These are phyloP conservation scores for Semotilus atromaculatus DNA, from an alignment of 2,797 vertebrate genomes.

Conservation along the genomic window DNA sequence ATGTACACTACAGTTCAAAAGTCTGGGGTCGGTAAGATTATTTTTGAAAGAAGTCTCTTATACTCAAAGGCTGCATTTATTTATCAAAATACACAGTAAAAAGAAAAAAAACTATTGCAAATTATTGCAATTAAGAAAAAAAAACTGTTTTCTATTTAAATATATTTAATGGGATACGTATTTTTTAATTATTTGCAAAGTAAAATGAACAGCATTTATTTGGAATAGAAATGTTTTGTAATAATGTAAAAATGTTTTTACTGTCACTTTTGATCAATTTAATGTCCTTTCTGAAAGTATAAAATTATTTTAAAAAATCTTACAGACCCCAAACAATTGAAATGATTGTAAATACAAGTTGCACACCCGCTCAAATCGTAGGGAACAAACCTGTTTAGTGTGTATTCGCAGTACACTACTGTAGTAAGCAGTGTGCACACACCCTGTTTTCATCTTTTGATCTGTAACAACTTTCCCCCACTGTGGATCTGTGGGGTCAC, in stretches of 20 bases:
- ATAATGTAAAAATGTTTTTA: not conserved
- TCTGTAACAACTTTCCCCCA: not conserved
- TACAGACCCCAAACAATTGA: not conserved
- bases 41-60: not conserved
- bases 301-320: too few relatives aligned
- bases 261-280: not conserved
- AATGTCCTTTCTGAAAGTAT: not conserved
- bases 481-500: not conserved
- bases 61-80: not conserved
- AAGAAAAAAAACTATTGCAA: too few relatives aligned
- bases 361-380: not conserved
- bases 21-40: not conserved
- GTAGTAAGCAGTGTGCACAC: not conserved
- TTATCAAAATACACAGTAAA: not conserved
- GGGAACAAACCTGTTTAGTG: not conserved
- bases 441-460: not conserved
- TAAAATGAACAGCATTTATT: too few relatives aligned
- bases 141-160: not conserved
- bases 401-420: not conserved
- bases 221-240: not conserved
- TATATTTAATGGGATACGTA: not conserved
- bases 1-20: too few relatives aligned
- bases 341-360: not conserved
- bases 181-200: too few relatives aligned
- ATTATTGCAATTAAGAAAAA: not conserved